Base-by-base conservation (phyloP, 2,888 invertebrate species). In the Dorcus hopei region DNA sequence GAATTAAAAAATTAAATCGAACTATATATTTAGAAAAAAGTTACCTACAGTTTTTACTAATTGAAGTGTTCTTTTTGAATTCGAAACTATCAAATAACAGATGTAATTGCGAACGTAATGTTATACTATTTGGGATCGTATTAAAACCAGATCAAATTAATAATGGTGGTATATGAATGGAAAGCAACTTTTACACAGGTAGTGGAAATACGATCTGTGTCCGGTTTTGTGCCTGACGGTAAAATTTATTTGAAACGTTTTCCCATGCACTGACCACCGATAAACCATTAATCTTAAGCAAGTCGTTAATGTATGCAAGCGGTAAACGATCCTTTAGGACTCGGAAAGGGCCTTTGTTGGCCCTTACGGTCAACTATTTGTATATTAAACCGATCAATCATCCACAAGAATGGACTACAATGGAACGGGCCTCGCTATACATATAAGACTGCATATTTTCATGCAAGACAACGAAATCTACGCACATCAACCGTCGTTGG, bases 371-470 rank as follows among this genome's bases (percentile, higher is more conserved):
- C 79, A 78, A 79, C 77, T 78, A 78, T 78, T 79, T 79, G 78
- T 78, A 79, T 79, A 79, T 79, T 79, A 78, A 76, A 77, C 72
- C 78, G 77, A 79, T 79, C 79, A 78, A 79, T 79, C 79, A 79
- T 77, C 74, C 72, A 72, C 74, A 74, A 76, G 72, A 74, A 77
- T 77, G 76, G 77, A 69, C 66, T 62, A 69, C 69, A 70, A 70
- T 70, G 63, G 68, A 67, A 65, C 61, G 61, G 65, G 61, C 69
- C 72, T 66, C 67, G 69, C 71, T 67, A 72, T 72, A 72, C 70
- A 71, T 73, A 73, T 74, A 75, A 74, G 71, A 72, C 70, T 67
- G 69, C 62, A 65, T 66, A 69, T 66, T 65, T 65, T 61, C 65
- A 61, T 65, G 59, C 55, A 57, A 57, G 59, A 61, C 56, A 56